These are phyloP conservation scores for Drosophila pallidifrons DNA, from an alignment of 1,140 invertebrate genomes.

Conservation along the genomic window DNA sequence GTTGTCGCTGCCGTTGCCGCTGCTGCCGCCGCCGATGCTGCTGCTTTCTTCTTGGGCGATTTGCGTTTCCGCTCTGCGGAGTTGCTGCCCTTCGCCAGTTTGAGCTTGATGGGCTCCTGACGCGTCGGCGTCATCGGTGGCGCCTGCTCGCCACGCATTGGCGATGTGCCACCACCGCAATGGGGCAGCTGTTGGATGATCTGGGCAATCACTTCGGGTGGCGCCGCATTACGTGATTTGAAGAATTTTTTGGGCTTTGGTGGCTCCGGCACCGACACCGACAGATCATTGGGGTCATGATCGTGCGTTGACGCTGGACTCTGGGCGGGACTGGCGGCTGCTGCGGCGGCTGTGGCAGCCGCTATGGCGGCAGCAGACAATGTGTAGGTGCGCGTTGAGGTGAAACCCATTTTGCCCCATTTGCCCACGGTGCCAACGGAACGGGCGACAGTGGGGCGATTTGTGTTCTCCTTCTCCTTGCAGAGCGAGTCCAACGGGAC, in stretches of 20 bases:
- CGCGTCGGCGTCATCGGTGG: conserved; percentile 50
- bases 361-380: conserved; percentile 79
- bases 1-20: conserved; percentile 39
- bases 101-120: conserved; percentile 70
- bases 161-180: conserved; percentile 83
- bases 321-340: conserved; percentile 86
- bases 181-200: conserved; percentile 86
- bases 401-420: conserved; percentile 97
- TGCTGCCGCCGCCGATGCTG: conserved; percentile 26
- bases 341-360: conserved; percentile 83
- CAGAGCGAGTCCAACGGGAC: conserved; percentile 87
- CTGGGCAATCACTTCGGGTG: conserved; percentile 86
- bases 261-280: conserved; percentile 85
- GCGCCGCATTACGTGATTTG: conserved; percentile 91
- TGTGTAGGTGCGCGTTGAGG: conserved; percentile 91
- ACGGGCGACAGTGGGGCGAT: conserved; percentile 93
- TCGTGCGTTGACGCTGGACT: conserved; percentile 87
- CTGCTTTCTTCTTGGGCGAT: conserved; percentile 72
- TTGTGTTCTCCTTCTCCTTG: conserved; percentile 93
- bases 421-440: conserved; percentile 95
- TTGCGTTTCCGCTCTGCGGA: conserved; percentile 85
- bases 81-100: conserved; percentile 84
- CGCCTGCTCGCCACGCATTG: conserved; percentile 77
- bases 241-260: conserved; percentile 95
- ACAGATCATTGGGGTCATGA: conserved; percentile 85